These are phyloP conservation scores for Sogatella furcifera DNA, from an alignment of 1,140 invertebrate species.

Conservation along the genomic window DNA sequence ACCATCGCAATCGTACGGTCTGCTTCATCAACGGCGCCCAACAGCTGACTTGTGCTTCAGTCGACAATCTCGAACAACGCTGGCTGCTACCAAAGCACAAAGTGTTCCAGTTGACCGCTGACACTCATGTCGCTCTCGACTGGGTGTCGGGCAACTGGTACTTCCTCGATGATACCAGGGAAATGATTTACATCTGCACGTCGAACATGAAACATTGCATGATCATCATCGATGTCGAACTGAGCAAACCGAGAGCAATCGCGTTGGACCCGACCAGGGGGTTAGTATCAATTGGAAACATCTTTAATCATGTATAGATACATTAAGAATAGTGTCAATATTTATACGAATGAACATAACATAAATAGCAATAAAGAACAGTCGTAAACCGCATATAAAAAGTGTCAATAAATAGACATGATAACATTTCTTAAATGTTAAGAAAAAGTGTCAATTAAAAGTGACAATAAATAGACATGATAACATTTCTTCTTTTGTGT, in stretches of 20 bases:
- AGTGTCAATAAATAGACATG: no score
- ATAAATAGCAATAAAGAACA: no score
- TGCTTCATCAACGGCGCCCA: constrained; percentile 35
- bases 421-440: no score
- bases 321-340: no score
- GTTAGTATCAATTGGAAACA: constrained; percentile 33
- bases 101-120: constrained; percentile 43
- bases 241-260: constrained; percentile 63
- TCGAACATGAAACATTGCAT: constrained; percentile 48
- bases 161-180: constrained; percentile 60
- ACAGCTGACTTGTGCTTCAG: constrained; percentile 44
- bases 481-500: no score
- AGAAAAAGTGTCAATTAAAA: no score
- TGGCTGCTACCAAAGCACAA: constrained; percentile 43
- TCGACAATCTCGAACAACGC: constrained; percentile 44
- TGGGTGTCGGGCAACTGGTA: constrained; percentile 83
- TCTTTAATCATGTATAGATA: no score
- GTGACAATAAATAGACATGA: no score
- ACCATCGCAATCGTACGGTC: constrained; percentile 46
- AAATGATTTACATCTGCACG: constrained; percentile 61
- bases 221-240: constrained; percentile 51
- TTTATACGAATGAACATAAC: no score
- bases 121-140: constrained; percentile 64
- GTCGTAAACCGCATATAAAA: no score
- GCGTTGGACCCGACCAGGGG: constrained; percentile 72